Base-by-base conservation (phyloP, 1,140 invertebrate species). In the Dinoponera quadriceps region DNA sequence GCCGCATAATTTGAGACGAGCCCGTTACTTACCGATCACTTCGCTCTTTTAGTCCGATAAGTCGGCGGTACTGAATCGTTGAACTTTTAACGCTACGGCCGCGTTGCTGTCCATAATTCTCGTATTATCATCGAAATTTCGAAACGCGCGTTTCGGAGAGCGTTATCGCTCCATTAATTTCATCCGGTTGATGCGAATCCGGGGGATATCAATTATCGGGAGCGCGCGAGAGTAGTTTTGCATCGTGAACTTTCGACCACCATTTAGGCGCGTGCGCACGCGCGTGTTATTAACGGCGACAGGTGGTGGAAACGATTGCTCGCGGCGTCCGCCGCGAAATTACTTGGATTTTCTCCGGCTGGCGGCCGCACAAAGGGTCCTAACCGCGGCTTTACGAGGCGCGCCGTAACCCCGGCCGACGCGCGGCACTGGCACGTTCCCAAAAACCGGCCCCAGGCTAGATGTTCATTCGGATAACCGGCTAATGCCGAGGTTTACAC, bases 401-500 rank as follows among this genome's bases (percentile, higher is more conserved):
- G 49, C 74, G 65, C 66, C 68, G 66, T 86, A 84, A 83, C 82
- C 84, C 68, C 20, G 22, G 20, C 20, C 84, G 38, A 16, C 63
- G 66, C 20, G 20, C 27, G 18, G 33, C 49, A 20, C 44, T 89
- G 87, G 87, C 86, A 89, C 84, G 72, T 89, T 86, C 65, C 84
- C 87, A 82, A 82, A 84, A 86, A 84, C 66, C 71, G 72, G 65
- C 71, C 73, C 7, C 20, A 18, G 81, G 87, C 75, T 86, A 77
- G 88, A 78, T 88, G 63, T 57, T 82, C 81, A 14, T 63, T 69
- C 72, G 87, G 88, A 88, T 89, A 89, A 82, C 87, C 71, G 66
- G 77, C 88, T 88, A 84, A 89, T 88, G 57, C 49, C 20, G 72
- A 80, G 81, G 84, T 89, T 89, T 84, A 69, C 81, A 77, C 81